Percentiles rank a stretch among this genome's conserved stretches.
Conservation (phyloP, 1,140 invertebrate species). For the Sesamia nonagrioides region DNA sequence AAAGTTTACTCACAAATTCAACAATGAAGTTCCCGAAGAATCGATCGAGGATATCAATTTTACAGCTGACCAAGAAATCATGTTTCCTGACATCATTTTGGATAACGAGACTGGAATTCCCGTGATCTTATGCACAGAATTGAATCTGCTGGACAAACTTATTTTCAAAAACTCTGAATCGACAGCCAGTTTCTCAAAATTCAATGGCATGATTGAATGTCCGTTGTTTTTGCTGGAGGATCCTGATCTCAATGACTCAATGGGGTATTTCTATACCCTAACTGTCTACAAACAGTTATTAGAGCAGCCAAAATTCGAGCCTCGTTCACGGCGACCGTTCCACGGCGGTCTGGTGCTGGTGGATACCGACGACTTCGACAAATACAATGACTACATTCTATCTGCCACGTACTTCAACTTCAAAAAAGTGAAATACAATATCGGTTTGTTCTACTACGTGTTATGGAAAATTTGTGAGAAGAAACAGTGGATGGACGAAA, state of each 20-base stretch:
- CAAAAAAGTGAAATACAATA: conserved; percentile 61
- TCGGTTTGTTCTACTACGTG: conserved; percentile 62
- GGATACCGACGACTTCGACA: conserved; percentile 59
- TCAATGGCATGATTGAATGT: conserved; percentile 62
- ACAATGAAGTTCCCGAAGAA: conserved; percentile 49
- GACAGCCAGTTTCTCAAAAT: conserved; percentile 59
- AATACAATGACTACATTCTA: conserved; percentile 65
- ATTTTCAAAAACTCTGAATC: conserved; percentile 55
- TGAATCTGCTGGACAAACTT: conserved; percentile 60
- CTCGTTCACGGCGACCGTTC: neutral
- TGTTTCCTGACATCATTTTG: conserved; percentile 63
- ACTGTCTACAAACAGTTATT: conserved; percentile 64
- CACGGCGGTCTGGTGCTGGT: conserved; percentile 51
- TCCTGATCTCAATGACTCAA: conserved; percentile 56
- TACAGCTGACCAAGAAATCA: conserved; percentile 59
- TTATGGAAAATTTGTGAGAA: conserved; percentile 64
- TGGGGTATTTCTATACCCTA: conserved; percentile 65
- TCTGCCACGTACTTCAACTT: conserved; percentile 61
- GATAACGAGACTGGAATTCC: conserved; percentile 62
- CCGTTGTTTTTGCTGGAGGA: conserved; percentile 62
- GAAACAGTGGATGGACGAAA: conserved; percentile 69
- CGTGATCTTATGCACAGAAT: conserved; percentile 56
- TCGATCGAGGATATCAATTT: conserved; percentile 58
- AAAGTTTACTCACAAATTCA: neutral
- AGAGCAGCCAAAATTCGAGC: conserved; percentile 51